phyloP scores from a whole-genome alignment of 2,113 vertebrate genomes.

The Mormoops blainvillei region DNA sequence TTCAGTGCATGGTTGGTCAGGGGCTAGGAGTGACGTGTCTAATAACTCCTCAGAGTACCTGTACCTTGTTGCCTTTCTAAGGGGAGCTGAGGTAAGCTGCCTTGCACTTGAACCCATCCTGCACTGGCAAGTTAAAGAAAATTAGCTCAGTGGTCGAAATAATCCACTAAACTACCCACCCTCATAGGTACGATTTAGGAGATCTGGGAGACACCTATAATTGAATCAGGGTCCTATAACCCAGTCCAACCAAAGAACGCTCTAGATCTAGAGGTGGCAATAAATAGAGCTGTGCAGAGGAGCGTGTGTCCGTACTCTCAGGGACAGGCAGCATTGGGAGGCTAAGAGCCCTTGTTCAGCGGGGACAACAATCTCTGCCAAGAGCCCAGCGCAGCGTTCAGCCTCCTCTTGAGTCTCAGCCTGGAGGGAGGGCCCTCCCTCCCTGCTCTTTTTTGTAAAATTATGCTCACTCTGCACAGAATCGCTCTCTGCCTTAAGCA shows the following conservation, averaged over 20 bases:
- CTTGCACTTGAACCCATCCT: background rate
- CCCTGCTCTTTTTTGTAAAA: background rate
- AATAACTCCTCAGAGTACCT: background rate
- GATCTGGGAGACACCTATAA: background rate
- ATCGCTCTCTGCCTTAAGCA: background rate
- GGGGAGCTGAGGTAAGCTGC: background rate
- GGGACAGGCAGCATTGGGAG: no score
- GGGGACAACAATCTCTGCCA: rapidly evolving
- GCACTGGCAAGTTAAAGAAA: background rate
- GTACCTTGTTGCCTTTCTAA: background rate
- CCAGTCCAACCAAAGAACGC: background rate
- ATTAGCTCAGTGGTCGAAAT: background rate
- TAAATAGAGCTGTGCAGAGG: background rate
- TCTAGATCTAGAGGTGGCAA: background rate
- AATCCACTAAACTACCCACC: background rate
- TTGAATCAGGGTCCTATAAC: background rate
- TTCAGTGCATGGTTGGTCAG: background rate
- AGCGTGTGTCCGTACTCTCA: no score
- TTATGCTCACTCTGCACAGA: background rate
- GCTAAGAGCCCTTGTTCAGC: background rate
- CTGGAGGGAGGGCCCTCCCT: background rate
- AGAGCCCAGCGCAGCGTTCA: background rate
- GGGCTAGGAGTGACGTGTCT: background rate
- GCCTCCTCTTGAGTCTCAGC: background rate
- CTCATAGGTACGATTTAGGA: background rate